Base-by-base conservation (phyloP, 2,888 invertebrate species). In the Himalopsyche anomala region DNA sequence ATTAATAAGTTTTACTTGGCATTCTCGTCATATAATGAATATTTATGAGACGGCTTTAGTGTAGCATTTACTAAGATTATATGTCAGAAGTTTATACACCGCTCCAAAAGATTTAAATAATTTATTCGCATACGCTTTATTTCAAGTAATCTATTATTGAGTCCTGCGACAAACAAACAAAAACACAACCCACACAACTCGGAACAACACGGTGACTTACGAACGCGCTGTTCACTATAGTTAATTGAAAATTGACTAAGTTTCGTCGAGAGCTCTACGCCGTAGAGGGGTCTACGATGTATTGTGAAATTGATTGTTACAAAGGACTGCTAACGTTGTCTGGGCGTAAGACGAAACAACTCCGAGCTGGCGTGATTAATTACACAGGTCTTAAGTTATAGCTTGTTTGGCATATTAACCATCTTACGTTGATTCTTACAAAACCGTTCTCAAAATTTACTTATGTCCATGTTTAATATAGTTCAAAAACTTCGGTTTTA, bases 91-190 rank as follows among this genome's bases (percentile, higher is more conserved):
- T 62, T 62, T 62, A n/a, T 8, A 62, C 62, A 5, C 11, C 19
- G 28, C 62, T 62, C 62, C 19, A 19, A 28, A n/a, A 62, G 62
- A 19, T 62, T 62, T 19, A 62, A 62, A 62, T 62, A 62, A 62
- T 62, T 19, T 19, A 62, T 62, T 62, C n/a, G 19, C 62, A 62
- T 62, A 28, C 62, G 28, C 62, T n/a, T 28, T 62, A 62, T 62
- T 62, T 28, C 62, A 62, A 62, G 62, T 62, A n/a, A 62, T 62
- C 62, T 62, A 62, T 62, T 62, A 62, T 62, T 62, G 62, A 62
- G 62, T 62, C 8, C 62, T 62, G 62, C 19, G 62, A 62, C 62
- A 62, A 62, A 62, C 62, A 62, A 62, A 62, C 62, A 62, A 62
- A 56, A 62, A 62, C 62, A 62, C 62, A 62, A 6, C 62, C 62